Evolutionary conservation across 2,888 invertebrate species (phyloP).

Genomic region (Scaptomyza reducta): DNA sequence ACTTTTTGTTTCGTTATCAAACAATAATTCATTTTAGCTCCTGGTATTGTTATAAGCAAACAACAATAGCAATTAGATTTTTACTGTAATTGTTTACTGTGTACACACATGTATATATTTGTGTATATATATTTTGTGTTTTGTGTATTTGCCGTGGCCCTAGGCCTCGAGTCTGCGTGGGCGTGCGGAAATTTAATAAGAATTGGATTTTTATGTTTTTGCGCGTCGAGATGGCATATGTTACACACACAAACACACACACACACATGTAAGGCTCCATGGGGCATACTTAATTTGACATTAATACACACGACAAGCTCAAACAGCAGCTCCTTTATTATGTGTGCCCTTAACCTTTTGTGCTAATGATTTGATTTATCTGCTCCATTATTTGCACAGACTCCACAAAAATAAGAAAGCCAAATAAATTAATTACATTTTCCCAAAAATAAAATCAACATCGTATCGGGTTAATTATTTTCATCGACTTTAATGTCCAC

Average conservation of each 20-base stretch:
- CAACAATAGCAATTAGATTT: constrained; percentile 1
- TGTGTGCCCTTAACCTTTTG: constrained; percentile 50
- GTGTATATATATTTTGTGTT: not conserved
- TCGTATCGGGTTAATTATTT: constrained; percentile 39
- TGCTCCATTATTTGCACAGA: constrained; percentile 54
- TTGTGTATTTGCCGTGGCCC: constrained; percentile 34
- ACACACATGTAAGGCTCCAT: constrained; percentile 39
- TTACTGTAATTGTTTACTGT: constrained; percentile 3
- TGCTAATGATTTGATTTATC: constrained; percentile 75
- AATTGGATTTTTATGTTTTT: constrained; percentile 76
- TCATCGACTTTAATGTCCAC: constrained; percentile 44
- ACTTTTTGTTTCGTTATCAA: not conserved
- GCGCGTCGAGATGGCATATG: constrained; percentile 61
- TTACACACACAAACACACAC: constrained; percentile 1
- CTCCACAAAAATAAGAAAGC: constrained; percentile 49
- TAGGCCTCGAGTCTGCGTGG: constrained; percentile 51
- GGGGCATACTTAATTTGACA: constrained; percentile 64
- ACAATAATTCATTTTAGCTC: not conserved
- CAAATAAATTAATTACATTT: constrained; percentile 54
- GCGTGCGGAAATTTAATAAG: constrained; percentile 78
- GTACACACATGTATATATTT: not conserved
- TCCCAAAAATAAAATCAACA: constrained; percentile 7
- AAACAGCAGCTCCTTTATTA: constrained; percentile 2
- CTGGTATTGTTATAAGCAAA: not conserved
- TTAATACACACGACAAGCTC: constrained; percentile 48